Percentiles rank a stretch among this genome's conserved stretches.
Conservation (phyloP, 2,113 vertebrate species). For the Rhipidura dahli region DNA sequence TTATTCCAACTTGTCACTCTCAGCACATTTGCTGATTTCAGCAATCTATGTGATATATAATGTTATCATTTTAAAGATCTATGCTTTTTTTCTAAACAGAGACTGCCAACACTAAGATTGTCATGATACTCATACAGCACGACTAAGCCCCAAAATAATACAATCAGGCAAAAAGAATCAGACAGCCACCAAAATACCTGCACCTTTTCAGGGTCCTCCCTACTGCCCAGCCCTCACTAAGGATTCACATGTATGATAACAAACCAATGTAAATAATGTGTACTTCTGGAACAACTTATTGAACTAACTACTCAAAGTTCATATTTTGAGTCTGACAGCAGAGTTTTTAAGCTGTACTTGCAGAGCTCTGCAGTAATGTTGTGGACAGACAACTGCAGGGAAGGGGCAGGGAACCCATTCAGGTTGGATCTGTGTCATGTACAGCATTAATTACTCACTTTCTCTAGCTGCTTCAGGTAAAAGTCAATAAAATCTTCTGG, state of each 20-base stretch:
- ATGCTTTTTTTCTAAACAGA: neutral
- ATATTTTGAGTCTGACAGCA: neutral
- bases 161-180: neutral
- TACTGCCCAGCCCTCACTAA: neutral
- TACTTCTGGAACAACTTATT: neutral
- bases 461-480: conserved; percentile 59
- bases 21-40: neutral
- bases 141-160: neutral
- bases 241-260: neutral
- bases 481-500: conserved; percentile 60
- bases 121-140: neutral
- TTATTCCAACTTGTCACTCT: neutral
- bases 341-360: neutral
- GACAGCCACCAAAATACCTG: neutral
- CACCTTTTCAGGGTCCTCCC: neutral
- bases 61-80: neutral
- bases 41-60: neutral
- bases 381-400: neutral
- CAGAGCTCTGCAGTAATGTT: neutral
- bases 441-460: conserved; percentile 20
- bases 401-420: fast-evolving
- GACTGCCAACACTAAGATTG: neutral
- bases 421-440: too few relatives aligned
- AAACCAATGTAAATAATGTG: neutral
- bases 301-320: neutral